Percentiles rank a stretch among this genome's conserved stretches.
Conservation (phyloP, 2,113 vertebrate species). For the Lepisosteus osseus region DNA sequence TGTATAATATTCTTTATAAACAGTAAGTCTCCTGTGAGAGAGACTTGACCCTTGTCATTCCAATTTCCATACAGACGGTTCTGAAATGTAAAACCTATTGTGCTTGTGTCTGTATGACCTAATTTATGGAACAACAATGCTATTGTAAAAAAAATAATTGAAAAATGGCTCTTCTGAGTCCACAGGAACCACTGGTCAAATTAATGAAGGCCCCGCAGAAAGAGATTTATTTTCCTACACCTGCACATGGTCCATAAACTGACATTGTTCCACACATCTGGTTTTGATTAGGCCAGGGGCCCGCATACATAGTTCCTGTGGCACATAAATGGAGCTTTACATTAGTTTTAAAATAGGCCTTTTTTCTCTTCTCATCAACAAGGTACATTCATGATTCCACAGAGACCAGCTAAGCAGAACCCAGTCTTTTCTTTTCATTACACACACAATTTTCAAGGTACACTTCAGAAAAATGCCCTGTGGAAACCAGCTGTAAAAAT, state of each 20-base stretch:
- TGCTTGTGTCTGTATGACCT: slow-evolving; percentile 51
- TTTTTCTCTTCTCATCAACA: slow-evolving; percentile 73
- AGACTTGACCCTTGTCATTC: background rate
- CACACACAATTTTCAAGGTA: slow-evolving; percentile 6
- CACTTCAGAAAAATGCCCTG: slow-evolving; percentile 1
- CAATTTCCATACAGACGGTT: background rate
- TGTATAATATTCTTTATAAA: slow-evolving; percentile 3
- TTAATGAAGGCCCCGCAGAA: slow-evolving; percentile 65
- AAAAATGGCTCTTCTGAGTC: slow-evolving; percentile 63
- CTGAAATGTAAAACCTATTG: slow-evolving; percentile 7
- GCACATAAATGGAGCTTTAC: slow-evolving; percentile 76
- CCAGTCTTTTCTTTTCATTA: slow-evolving; percentile 2
- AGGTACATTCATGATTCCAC: slow-evolving; percentile 81
- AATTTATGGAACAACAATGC: slow-evolving; percentile 76
- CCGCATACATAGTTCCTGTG: slow-evolving; percentile 68
- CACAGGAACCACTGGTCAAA: slow-evolving; percentile 69
- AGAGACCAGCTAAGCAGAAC: slow-evolving; percentile 71
- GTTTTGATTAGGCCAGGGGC: slow-evolving; percentile 71
- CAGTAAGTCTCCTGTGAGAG: slow-evolving; percentile 2
- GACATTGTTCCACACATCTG: slow-evolving; percentile 80
- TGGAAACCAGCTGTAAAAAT: background rate
- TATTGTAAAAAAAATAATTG: slow-evolving; percentile 71
- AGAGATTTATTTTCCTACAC: slow-evolving; percentile 72
- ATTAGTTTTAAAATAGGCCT: slow-evolving; percentile 65
- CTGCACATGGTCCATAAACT: slow-evolving; percentile 74